A percentile compares a stretch with the other conserved stretches of the same genome.
Conservation (phyloP, 2,888 invertebrate species). For the Spodoptera picta region DNA sequence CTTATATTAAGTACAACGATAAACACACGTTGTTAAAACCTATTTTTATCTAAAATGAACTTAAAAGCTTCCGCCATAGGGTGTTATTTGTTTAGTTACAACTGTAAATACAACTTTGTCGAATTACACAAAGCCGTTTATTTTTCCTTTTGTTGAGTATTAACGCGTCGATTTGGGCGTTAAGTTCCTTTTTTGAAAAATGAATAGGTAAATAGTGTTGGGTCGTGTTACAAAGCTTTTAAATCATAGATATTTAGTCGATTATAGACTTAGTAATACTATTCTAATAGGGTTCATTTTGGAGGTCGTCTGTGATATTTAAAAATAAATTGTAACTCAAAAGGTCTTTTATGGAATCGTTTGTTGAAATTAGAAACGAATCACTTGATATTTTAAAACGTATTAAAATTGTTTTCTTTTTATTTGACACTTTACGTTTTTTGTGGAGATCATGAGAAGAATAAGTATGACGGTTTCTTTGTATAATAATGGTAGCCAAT, state of each 20-base stretch:
- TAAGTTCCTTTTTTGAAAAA: slow-evolving; percentile 87
- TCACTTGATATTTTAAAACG: slow-evolving; percentile 60
- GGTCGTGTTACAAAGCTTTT: slow-evolving; percentile 80
- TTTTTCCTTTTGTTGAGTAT: slow-evolving; percentile 85
- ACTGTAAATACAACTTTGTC: slow-evolving; percentile 33
- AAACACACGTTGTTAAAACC: slow-evolving; percentile 13
- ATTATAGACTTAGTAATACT: slow-evolving; percentile 45
- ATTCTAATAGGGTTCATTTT: slow-evolving; percentile 58
- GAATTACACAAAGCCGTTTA: slow-evolving; percentile 87
- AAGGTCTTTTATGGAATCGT: slow-evolving; percentile 55
- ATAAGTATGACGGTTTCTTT: slow-evolving; percentile 17
- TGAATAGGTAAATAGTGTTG: slow-evolving; percentile 88
- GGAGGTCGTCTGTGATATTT: slow-evolving; percentile 29
- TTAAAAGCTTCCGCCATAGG: not conserved
- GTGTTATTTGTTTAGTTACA: not conserved
- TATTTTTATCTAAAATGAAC: slow-evolving; percentile 16
- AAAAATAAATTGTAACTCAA: slow-evolving; percentile 57
- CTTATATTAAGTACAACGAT: slow-evolving; percentile 61
- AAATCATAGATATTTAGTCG: slow-evolving; percentile 71
- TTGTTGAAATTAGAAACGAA: slow-evolving; percentile 59
- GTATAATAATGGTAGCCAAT: slow-evolving; percentile 20
- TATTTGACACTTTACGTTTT: slow-evolving; percentile 35
- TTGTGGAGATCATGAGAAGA: slow-evolving; percentile 29
- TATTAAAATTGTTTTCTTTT: slow-evolving; percentile 49
- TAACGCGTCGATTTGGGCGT: slow-evolving; percentile 88